Base-by-base conservation (phyloP, 2,797 vertebrate species). In the Furcifer pardalis region DNA sequence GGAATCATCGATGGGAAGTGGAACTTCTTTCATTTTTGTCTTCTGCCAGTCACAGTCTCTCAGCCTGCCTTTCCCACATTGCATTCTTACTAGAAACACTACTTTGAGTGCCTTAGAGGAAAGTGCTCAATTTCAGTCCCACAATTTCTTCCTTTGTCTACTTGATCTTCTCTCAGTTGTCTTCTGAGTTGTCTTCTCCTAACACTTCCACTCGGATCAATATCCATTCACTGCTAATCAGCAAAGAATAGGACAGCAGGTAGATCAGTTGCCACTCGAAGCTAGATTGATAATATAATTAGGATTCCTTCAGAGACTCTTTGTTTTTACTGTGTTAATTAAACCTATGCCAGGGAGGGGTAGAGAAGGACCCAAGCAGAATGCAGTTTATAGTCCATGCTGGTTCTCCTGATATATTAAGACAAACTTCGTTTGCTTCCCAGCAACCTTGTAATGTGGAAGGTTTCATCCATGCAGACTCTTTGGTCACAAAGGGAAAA, bases 301-400 rank as follows among this genome's bases (percentile, higher is more conserved):
- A 93, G 89, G 90, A 86, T 91, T 92, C 87, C 83, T 90, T 92
- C 91, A 79, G 90, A 92, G 88, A 88, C 85, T 90, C 85, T 2
- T 68, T 93, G 89, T 91, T 92, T 92, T 88, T 91, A 91, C 90
- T 92, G 92, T 80, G 90, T 92, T 94, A 94, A 94, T 94, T 93
- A 94, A 89, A 88, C 88, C 86, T 90, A 89, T 89, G 90, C 1
- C 23, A 7, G 80, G 56, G 46, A 68, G 73, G 74, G 7, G 60
- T 2, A 10, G 12, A 7, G 23, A 7, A 13, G 35, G 10, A 74
- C 72, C 86, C 63, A n/a, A 27, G 69, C 87, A 77, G 89, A 91
- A 92, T 90, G 73, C 83, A 91, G 88, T 84, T 92, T 89, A 13
- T 6, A 30, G 25, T 37, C 35, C 6, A 7, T 12, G 13, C 46